Evolutionary conservation across 1,140 invertebrate species (phyloP), one percentile per base, ranked within the genome.

Genomic region (Macrobrachium nipponense): DNA sequence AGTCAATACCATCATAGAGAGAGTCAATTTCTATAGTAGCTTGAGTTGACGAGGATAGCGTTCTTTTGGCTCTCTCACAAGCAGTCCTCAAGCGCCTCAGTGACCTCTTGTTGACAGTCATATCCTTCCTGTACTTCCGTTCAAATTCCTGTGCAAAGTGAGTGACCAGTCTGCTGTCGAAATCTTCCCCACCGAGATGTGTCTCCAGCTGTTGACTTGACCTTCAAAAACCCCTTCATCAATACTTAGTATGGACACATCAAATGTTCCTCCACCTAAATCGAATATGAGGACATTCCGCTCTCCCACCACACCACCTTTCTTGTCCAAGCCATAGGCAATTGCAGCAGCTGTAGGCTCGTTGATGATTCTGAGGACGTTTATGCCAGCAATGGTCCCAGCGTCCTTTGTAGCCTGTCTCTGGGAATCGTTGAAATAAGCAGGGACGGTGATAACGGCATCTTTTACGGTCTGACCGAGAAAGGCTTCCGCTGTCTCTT

Each of bases 191-290:
- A 8, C 64, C 64, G 5, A 66, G 23, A 27, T 20, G 64, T 66
- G 64, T 66, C 64, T 4, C 64, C 64, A 66, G 64, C 64, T 14
- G 64, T 66, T 17, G 64, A 66, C 7, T 66, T 66, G 7, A 66
- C 64, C 15, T n/a, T 66, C 64, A 27, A 66, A 66, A 8, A 66
- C 17, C 15, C 64, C 64, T 20, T 66, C 64, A 7, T 66, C 64
- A 10, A 66, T 66, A 15, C 17, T 94, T 0, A 98, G 91, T 68
- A 98, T 94, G 23, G 96, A 97, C 0, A 98, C 96, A 91, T 98
- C 96, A 89, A 93, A 93, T 51, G 93, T 93, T 60, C 93, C 93
- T 89, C 93, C 93, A 58, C 93, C 93, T 70, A 93, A 88, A 89
- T 93, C 93, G 89, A 92, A 93, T 88, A 93, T 92, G 5, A 93